Percentiles rank a stretch among this genome's conserved stretches.
Conservation (phyloP, 2,797 vertebrate species). For the Delichon dasypus region DNA sequence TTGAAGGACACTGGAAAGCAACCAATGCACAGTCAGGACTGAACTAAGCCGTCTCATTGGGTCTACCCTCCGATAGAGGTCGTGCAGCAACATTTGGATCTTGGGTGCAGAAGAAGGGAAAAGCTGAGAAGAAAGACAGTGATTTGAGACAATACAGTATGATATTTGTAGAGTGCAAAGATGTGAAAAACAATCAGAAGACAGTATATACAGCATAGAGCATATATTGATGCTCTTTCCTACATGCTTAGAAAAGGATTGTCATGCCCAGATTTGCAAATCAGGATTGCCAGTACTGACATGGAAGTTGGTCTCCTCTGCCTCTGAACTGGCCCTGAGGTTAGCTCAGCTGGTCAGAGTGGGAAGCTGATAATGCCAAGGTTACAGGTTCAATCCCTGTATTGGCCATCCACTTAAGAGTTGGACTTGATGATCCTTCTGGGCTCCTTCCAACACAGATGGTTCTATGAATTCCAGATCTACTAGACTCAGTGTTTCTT, state of each 20-base stretch:
- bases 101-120: constrained; percentile 74
- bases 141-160: not conserved
- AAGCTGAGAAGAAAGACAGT: constrained; percentile 77
- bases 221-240: not conserved
- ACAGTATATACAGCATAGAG: not conserved
- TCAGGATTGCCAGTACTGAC: not conserved
- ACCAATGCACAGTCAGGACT: constrained; percentile 54
- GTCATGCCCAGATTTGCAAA: not conserved
- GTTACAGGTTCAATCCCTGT: not conserved
- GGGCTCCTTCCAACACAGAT: not conserved
- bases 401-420: not conserved
- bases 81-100: constrained; percentile 54
- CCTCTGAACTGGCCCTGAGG: not conserved
- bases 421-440: not conserved
- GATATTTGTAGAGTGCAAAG: not conserved
- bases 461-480: not conserved
- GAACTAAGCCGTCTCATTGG: constrained; percentile 45
- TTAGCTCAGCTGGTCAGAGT: not conserved
- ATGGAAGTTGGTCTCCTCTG: not conserved
- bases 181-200: not conserved
- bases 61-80: constrained; percentile 68
- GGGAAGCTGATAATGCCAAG: not conserved
- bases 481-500: not conserved
- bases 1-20: constrained; percentile 73
- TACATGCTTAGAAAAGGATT: not conserved